A percentile compares a stretch with the other conserved stretches of the same genome.
phyloP scores from a whole-genome alignment of 92 coral and sea anemone species.

The Phymanthus crucifer region DNA sequence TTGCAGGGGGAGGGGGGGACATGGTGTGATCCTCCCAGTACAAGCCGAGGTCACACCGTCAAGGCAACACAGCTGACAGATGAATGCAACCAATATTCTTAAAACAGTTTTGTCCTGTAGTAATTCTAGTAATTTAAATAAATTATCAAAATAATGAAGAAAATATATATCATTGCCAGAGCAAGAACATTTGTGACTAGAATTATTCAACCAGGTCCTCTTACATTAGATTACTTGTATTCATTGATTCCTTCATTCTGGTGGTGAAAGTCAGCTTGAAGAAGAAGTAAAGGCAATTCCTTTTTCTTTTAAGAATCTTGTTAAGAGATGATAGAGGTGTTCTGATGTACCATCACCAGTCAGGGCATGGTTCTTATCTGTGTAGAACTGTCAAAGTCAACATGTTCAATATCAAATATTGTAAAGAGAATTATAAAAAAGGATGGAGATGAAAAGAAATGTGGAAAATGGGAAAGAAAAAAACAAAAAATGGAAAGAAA shows the following conservation, averaged over 20 bases:
- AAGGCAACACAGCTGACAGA: no score
- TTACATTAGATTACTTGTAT: background rate
- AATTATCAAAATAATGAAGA: no score
- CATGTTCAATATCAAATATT: background rate
- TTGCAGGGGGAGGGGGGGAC: no score
- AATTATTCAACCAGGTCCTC: background rate
- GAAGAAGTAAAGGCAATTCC: background rate
- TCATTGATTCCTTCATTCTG: background rate
- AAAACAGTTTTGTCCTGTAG: no score
- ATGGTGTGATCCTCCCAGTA: no score
- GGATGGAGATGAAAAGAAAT: no score
- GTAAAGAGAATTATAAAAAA: background rate
- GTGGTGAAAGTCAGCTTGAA: background rate
- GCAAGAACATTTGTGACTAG: background rate
- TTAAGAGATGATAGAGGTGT: slow-evolving; percentile 56
- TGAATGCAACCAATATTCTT: no score
- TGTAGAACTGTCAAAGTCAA: slow-evolving; percentile 59
- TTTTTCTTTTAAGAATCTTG: slow-evolving; percentile 41
- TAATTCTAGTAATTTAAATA: no score
- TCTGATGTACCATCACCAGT: slow-evolving; percentile 37
- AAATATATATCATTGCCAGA: background rate
- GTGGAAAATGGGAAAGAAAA: background rate
- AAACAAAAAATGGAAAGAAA: background rate
- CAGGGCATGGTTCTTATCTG: slow-evolving; percentile 78
- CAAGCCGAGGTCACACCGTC: no score